Base-by-base conservation (phyloP, 2,888 invertebrate species). In the Tenodera sinensis region DNA sequence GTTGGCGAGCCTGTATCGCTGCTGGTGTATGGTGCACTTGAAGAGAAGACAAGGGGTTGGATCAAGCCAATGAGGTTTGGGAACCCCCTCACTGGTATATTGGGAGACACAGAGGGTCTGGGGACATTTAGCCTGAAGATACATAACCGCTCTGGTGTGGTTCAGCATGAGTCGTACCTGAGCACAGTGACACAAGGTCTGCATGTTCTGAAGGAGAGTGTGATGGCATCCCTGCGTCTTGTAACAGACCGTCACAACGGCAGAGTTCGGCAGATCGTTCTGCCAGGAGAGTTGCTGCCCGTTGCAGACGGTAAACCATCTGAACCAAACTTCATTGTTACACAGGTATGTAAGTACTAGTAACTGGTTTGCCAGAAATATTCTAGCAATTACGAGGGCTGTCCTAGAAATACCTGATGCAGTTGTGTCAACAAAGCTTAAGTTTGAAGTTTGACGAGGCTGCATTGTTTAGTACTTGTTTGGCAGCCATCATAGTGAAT, bases 21-120 rank as follows among this genome's bases (percentile, higher is more conserved):
- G 0, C 93, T 98, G 28, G 97, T 97, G 96, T 98, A 98, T 92
- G 95, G 95, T 2, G 97, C 97, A 0, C 93, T 98, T 15, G 98
- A 98, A 92, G 97, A 97, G 91, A 92, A 92, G 91, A 95, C 95
- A 0, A 94, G 95, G 90, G 96, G 96, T 0, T 94, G 94, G 91
- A 94, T 95, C 25, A 93, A 94, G 91, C 93, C 94, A 15, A 94
- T 94, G 83, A 91, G 92, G 27, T 89, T 92, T 92, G 30, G 93
- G 93, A 0, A 95, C 95, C 92, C 93, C 93, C 91, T 95, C 15
- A 95, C 95, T 0, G 96, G 96, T 0, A 93, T 97, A n/a, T 93
- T 95, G 90, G 99, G 99, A 0, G 95, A 96, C 92, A 97, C 98
- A 0, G 95, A 96, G 7, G 96, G 96, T 6, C 93, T 98, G 12